phyloP scores from a whole-genome alignment of 2,888 invertebrate species.

The Ormyrus rosae region DNA sequence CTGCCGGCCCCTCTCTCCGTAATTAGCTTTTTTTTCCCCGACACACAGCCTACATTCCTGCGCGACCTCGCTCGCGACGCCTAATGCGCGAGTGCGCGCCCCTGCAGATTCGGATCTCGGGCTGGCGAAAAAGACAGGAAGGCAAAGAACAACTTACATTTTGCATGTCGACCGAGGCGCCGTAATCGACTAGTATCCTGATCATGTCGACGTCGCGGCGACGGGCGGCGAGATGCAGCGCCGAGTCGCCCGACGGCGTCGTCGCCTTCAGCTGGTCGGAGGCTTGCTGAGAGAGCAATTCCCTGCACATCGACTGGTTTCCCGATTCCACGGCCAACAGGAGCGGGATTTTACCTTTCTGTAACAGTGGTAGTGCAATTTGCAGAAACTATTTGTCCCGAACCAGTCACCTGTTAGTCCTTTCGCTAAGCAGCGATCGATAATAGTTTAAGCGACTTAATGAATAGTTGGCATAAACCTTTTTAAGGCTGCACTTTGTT shows the following conservation, averaged over 20 bases:
- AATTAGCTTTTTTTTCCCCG: neutral
- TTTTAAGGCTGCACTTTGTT: no score
- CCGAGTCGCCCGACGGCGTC: conserved; percentile 92
- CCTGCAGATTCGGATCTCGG: neutral
- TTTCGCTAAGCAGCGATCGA: no score
- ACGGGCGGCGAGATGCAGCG: conserved; percentile 95
- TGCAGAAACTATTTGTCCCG: no score
- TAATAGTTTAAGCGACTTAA: no score
- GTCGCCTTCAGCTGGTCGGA: conserved; percentile 91
- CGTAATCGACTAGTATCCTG: conserved; percentile 93
- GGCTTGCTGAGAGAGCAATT: conserved; percentile 91
- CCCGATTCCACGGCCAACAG: conserved; percentile 96
- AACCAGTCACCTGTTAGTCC: no score
- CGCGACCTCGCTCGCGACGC: neutral
- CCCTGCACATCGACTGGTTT: conserved; percentile 96
- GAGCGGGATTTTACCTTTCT: conserved; percentile 96
- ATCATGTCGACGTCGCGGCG: conserved; percentile 95
- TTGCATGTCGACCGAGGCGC: conserved; percentile 92
- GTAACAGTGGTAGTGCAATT: conserved; percentile 65
- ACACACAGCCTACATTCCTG: neutral
- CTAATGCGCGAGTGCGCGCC: neutral
- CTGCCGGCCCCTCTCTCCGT: neutral
- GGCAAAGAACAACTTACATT: conserved; percentile 79
- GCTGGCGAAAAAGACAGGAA: neutral
- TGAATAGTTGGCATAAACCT: no score